Evolutionary conservation across 2,888 invertebrate species (phyloP), one percentile per base, ranked within the genome.

Genomic region (Linyphia triangularis): DNA sequence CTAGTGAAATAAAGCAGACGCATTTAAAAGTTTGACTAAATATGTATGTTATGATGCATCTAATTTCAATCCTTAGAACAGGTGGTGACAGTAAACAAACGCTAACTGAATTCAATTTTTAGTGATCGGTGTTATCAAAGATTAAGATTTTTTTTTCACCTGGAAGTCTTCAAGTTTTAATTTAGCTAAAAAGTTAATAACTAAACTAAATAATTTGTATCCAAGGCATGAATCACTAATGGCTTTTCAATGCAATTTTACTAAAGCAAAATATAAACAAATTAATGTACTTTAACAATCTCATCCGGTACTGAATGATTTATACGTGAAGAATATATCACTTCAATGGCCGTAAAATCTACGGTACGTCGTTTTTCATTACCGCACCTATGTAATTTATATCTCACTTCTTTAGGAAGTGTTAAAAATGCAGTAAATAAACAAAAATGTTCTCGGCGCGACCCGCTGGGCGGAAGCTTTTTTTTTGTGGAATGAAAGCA

Each of bases 401-500:
- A 13, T 40, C n/a, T 9, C 3, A 40, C 9, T 40, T 1, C 10
- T 40, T 65, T 63, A 28, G 16, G 19, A 65, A 30, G 30, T 70
- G 43, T 70, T 19, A 43, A 70, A 61, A 70, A 70, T 16, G 26
- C 16, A 24, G 16, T 26, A 75, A 30, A 37, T 40, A 77, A 63
- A 63, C 26, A 73, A 40, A 28, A 51, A 1, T 24, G 16, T 26
- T 59, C 40, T n/a, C n/a, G 63, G 16, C 61, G n/a, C 40, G 22
- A 51, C 22, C 7, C 9, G 59, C 19, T 37, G 26, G 30, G 65
- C 2, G 28, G 30, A 24, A 69, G 59, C 69, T 69, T 81, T 37
- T 81, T 81, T 57, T 59, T 37, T 30, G 7, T 19, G n/a, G 26
- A 51, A 67, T 67, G 79, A 9, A 5, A 10, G 4, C 13, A n/a